Base-by-base conservation (phyloP, 2,113 vertebrate species). In the Sorex araneus region DNA sequence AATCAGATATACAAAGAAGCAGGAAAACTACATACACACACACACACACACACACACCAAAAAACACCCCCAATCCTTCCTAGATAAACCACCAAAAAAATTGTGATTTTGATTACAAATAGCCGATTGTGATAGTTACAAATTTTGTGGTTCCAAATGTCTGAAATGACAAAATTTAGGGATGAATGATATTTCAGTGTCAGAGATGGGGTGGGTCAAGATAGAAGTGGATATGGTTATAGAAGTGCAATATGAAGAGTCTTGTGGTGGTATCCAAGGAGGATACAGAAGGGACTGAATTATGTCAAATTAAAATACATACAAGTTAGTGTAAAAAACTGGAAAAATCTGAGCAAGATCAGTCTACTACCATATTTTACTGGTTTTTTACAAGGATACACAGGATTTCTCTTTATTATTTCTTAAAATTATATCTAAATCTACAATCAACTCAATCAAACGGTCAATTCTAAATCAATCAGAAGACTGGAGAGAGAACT, bases 161-260 rank as follows among this genome's bases (percentile, higher is more conserved):
- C 83, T 32, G 79, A 32, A 10, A 85, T 21, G 74, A 93, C 73
- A 81, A 34, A 91, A 45, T 74, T 91, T 81, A 88, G 50, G 91
- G 82, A 69, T 54, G 28, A 34, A 84, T 34, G 60, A 66, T 75
- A 25, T 71, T 92, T 25, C 3, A 87, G 27, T 9, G 1, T n/a
- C n/a, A 87, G 67, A 12, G 25, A 64, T 36, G 10, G 43, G 40
- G 2, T 70, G 34, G 57, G 18, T 23, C 11, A 89, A 89, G 23
- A 63, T 0, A 86, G 45, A 80, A 7, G 9, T 36, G 12, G 1
- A 30, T 40, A 40, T 40, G 27, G 13, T 45, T 60, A 73, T 85
- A 88, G 88, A 92, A 81, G 34, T 15, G 36, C 11, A 87, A 36
- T 6, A 73, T 8, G 32, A 90, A 12, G 57, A 54, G 1, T 10